Base-by-base conservation (phyloP, 2,888 invertebrate genomes). In the Allophyes oxyacanthae region DNA sequence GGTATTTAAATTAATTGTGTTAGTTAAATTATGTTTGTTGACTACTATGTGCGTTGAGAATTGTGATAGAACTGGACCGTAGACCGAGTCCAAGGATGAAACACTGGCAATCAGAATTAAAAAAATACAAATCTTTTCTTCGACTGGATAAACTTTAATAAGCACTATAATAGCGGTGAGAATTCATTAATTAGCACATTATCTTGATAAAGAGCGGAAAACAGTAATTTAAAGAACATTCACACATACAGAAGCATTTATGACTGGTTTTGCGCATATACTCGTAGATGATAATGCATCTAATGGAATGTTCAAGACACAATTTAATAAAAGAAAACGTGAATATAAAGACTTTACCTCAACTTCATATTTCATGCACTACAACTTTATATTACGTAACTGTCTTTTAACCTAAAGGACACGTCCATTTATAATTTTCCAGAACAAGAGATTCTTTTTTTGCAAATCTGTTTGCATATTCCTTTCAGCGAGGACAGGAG, bases 381-480 rank as follows among this genome's bases (percentile, higher is more conserved):
- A 43, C 20, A 66, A 40, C 36, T 44, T 68, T 33, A 37, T 67
- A 46, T 52, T 37, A 44, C 40, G 44, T 20, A 51, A 52, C 33
- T 32, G n/a, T 37, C 37, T 43, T 34, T 28, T 40, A 33, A 49
- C 52, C 50, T 53, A 65, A 52, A 65, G 30, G 52, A 52, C 37
- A 52, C 28, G 28, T 55, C 62, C 74, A 76, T 81, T 81, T 75
- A 77, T 79, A 77, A 79, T 74, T 72, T 78, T 49, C 60, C 51
- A 64, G 75, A 49, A 75, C n/a, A 76, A 71, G 49, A 54, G 45
- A 64, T 73, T 74, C 69, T 14, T 78, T 81, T 84, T 83, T 79
- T 74, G 79, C 75, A 84, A 86, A 88, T 89, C 85, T 87, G 82
- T 88, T 88, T 87, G 85, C 85, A 87, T 86, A 87, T 88, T 84